phyloP scores from a whole-genome alignment of 2,797 vertebrate genomes.

The Rallus crepitans region DNA sequence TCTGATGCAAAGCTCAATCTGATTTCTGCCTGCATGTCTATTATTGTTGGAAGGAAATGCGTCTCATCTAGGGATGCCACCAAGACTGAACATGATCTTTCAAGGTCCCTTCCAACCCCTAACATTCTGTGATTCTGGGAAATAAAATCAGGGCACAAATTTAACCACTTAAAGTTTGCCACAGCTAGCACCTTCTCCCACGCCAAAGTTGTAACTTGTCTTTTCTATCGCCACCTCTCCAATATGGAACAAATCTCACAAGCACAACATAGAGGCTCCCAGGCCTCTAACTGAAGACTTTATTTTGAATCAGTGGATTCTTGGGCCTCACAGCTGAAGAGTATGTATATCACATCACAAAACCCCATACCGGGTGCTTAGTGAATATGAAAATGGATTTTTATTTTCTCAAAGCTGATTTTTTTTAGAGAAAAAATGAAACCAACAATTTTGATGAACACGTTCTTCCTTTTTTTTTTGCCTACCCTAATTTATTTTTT shows the following conservation, averaged over 20 bases:
- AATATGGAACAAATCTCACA: background rate
- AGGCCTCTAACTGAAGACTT: background rate
- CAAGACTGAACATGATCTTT: background rate
- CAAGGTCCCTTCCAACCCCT: no score
- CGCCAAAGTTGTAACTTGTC: background rate
- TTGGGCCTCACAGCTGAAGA: background rate
- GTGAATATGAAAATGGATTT: background rate
- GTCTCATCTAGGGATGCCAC: background rate
- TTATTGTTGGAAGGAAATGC: background rate
- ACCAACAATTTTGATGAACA: background rate
- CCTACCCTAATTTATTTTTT: background rate
- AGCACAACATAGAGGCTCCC: background rate
- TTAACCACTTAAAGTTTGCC: background rate
- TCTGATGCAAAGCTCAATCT: background rate
- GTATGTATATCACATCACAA: background rate
- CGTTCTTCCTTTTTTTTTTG: background rate
- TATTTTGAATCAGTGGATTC: background rate
- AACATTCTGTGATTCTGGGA: no score
- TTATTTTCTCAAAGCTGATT: background rate
- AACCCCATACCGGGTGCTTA: background rate
- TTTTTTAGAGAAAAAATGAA: background rate
- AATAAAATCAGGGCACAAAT: background rate
- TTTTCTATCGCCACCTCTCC: background rate
- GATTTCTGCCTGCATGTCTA: background rate
- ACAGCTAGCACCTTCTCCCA: background rate